Evolutionary conservation across 2,888 invertebrate genomes (phyloP), one percentile per base, ranked within the genome.

Genomic region (Terebella lapidaria): DNA sequence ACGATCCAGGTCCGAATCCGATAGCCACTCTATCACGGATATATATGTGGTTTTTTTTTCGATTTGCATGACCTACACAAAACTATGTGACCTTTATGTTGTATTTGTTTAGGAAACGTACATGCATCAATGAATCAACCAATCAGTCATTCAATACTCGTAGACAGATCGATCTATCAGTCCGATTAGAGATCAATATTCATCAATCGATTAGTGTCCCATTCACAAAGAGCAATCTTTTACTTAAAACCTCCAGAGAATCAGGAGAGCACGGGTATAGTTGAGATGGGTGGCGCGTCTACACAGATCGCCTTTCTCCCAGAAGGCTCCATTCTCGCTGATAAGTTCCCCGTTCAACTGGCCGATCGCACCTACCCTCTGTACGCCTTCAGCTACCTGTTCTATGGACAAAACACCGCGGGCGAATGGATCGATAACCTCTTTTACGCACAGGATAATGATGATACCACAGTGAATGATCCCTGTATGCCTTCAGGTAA

Each of bases 261-360:
- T 10, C 25, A n/a, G n/a, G n/a, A 56, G 42, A 78, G 80, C 2
- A 76, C 81, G 4, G 83, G 84, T 24, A 80, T 84, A 67, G 70
- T 84, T 58, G 84, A 84, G 70, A 82, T 84, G 83, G 84, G 84
- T 20, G 84, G 84, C n/a, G 84, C 83, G 0, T 82, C 82, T 20
- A 78, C 81, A 51, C 84, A 84, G 70, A 82, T 84, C 35, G 82
- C 83, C 10, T 83, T 82, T 67, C 70, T 74, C 42, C 76, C 75
- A 18, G 68, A 69, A 5, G 71, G 70, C 15, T 71, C 73, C 15
- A 60, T 77, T 20, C 72, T 75, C 54, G 73, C 75, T 56, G 71
- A 75, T 57, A 75, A 77, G 69, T 78, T 75, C 62, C 74, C 74
- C 24, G 68, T 76, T 35, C 66, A 68, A 47, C 62, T 77, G 15